phyloP scores from a whole-genome alignment of 2,888 invertebrate species.

The Aplocera efformata region DNA sequence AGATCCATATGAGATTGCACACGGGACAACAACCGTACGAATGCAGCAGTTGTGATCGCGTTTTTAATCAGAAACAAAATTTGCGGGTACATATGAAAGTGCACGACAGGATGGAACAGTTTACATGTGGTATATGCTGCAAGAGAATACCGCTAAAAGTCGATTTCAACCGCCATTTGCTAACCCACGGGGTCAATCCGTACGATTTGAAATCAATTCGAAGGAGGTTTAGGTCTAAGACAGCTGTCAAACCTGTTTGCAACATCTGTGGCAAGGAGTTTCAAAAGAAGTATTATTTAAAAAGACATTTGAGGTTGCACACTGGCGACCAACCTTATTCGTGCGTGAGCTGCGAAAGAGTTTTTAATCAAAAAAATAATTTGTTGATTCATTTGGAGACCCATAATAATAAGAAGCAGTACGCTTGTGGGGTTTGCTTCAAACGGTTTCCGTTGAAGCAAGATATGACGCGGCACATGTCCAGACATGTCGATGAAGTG shows the following conservation, averaged over 20 bases:
- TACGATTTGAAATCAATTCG: too few relatives aligned
- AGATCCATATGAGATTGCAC: too few relatives aligned
- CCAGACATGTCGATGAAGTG: not conserved
- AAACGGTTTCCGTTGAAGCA: slow-evolving; percentile 10
- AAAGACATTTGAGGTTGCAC: slow-evolving; percentile 7
- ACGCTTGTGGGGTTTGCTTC: slow-evolving; percentile 4
- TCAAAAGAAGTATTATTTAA: not conserved
- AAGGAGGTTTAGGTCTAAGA: too few relatives aligned
- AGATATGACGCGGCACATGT: slow-evolving; percentile 8
- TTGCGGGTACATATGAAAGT: slow-evolving; percentile 1
- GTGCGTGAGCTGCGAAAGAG: slow-evolving; percentile 10
- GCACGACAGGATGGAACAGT: slow-evolving; percentile 1
- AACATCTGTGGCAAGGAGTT: slow-evolving; percentile 10
- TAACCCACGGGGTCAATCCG: too few relatives aligned
- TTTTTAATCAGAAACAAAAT: not conserved
- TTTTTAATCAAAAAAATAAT: slow-evolving; percentile 13
- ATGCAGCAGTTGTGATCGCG: not conserved
- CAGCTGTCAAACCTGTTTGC: slow-evolving; percentile 2
- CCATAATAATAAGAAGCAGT: slow-evolving; percentile 7
- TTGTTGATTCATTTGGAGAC: slow-evolving; percentile 10
- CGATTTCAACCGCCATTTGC: too few relatives aligned
- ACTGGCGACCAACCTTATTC: slow-evolving; percentile 11
- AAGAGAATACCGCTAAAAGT: too few relatives aligned
- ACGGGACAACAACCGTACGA: too few relatives aligned
- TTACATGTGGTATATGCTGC: slow-evolving; percentile 2